Conservation (phyloP, 1,140 invertebrate species). For the Mactra quadrangularis region DNA sequence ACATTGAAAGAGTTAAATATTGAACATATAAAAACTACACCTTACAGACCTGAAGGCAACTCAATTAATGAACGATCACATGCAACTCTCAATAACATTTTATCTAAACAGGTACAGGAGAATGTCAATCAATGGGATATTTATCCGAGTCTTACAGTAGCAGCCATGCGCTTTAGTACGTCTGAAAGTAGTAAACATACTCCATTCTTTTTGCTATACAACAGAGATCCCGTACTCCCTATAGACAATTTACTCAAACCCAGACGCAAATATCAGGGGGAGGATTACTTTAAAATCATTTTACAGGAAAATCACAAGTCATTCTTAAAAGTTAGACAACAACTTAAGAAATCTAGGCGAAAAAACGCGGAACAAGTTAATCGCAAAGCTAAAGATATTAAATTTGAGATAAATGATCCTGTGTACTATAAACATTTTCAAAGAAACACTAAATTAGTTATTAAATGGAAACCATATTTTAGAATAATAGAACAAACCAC, state of each 20-base stretch:
- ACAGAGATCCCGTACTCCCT: conserved; percentile 42
- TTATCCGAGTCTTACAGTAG: conserved; percentile 53
- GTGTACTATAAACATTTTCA: conserved; percentile 58
- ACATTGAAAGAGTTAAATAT: conserved; percentile 43
- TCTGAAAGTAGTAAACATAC: conserved; percentile 37
- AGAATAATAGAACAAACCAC: conserved; percentile 40
- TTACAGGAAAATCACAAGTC: conserved; percentile 45
- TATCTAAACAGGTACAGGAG: conserved; percentile 37
- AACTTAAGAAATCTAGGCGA: conserved; percentile 32
- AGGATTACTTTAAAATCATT: neutral
- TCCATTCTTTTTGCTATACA: conserved; percentile 45
- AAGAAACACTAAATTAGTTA: conserved; percentile 33
- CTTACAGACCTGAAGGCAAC: conserved; percentile 35
- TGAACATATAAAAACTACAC: conserved; percentile 47
- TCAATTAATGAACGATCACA: conserved; percentile 37
- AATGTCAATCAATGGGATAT: conserved; percentile 55
- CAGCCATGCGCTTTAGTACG: conserved; percentile 52
- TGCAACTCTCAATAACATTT: conserved; percentile 12
- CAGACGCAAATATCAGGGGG: conserved; percentile 10
- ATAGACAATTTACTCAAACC: conserved; percentile 52
- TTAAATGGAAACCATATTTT: conserved; percentile 41
- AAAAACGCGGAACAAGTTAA: conserved; percentile 43
- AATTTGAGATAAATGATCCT: conserved; percentile 20
- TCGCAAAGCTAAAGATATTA: neutral
- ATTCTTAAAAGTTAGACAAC: conserved; percentile 38